These are phyloP conservation scores for Eupithecia exiguata DNA, from an alignment of 2,888 invertebrate genomes.

Conservation along the genomic window DNA sequence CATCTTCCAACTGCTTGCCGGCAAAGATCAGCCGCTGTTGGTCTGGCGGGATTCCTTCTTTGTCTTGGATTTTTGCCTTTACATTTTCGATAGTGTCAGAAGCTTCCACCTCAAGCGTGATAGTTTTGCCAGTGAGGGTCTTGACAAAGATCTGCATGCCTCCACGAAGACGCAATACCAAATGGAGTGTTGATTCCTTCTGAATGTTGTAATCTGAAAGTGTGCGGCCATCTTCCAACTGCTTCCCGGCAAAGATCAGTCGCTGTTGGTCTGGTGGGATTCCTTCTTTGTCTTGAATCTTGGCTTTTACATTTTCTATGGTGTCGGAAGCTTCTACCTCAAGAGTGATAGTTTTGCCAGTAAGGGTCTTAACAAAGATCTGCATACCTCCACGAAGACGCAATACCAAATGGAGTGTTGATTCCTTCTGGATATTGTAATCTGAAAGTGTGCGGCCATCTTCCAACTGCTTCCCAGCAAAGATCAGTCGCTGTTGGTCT, in stretches of 20 bases:
- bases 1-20: conserved; percentile 71
- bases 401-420: conserved; percentile 62
- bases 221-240: conserved; percentile 66
- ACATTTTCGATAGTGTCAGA: conserved; percentile 72
- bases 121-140: conserved; percentile 66
- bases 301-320: conserved; percentile 73
- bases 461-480: conserved; percentile 67
- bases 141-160: conserved; percentile 75
- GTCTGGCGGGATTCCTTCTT: conserved; percentile 69
- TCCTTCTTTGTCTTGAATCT: conserved; percentile 72
- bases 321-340: conserved; percentile 71
- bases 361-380: conserved; percentile 66
- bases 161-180: conserved; percentile 64
- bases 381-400: conserved; percentile 71
- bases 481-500: conserved; percentile 67
- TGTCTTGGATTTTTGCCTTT: conserved; percentile 68
- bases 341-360: conserved; percentile 66
- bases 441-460: conserved; percentile 68
- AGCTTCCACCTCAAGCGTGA: conserved; percentile 65
- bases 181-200: conserved; percentile 65
- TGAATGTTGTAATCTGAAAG: conserved; percentile 69
- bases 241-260: conserved; percentile 67
- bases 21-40: conserved; percentile 69
- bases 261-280: conserved; percentile 72
- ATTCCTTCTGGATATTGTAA: conserved; percentile 70